Evolutionary conservation across 2,113 vertebrate species (phyloP).

Genomic region (Stegastes partitus): DNA sequence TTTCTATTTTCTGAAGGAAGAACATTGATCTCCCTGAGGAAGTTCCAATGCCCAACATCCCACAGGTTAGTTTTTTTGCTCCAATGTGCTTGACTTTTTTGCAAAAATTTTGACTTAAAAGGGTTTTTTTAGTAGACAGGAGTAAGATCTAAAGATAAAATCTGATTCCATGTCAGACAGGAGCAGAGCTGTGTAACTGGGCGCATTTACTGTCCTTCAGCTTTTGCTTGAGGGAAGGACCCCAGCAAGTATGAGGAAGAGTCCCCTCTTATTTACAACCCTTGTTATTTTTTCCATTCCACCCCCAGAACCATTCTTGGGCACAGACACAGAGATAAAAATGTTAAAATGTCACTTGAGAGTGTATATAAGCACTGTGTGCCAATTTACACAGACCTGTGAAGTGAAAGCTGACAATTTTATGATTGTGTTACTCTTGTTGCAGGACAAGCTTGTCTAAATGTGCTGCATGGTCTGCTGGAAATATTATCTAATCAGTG

Average conservation of each 20-base stretch:
- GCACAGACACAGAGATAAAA: conserved; percentile 29
- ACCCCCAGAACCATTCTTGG: neutral
- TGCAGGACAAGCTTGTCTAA: conserved; percentile 10
- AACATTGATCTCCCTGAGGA: conserved; percentile 35
- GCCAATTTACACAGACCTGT: conserved; percentile 29
- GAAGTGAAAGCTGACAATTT: conserved; percentile 25
- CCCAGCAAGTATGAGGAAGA: neutral
- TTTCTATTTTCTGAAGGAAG: conserved; percentile 35
- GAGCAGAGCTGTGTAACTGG: neutral
- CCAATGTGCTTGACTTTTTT: neutral
- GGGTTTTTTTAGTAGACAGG: neutral
- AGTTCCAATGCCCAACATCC: conserved; percentile 57
- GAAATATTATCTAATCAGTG: conserved; percentile 1
- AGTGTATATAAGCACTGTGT: conserved; percentile 3
- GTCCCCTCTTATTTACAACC: conserved; percentile 1
- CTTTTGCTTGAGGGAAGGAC: neutral
- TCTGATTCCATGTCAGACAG: neutral
- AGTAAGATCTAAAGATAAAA: neutral
- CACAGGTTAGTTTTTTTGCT: conserved; percentile 60
- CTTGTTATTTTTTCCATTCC: conserved; percentile 10
- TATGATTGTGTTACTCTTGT: neutral
- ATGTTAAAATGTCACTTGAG: conserved; percentile 29
- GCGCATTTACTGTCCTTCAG: neutral
- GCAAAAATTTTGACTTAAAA: too few species aligned
- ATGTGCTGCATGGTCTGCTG: conserved; percentile 9